These are phyloP conservation scores for Vulpes vulpes DNA, from an alignment of 2,113 vertebrate species.

Conservation along the genomic window DNA sequence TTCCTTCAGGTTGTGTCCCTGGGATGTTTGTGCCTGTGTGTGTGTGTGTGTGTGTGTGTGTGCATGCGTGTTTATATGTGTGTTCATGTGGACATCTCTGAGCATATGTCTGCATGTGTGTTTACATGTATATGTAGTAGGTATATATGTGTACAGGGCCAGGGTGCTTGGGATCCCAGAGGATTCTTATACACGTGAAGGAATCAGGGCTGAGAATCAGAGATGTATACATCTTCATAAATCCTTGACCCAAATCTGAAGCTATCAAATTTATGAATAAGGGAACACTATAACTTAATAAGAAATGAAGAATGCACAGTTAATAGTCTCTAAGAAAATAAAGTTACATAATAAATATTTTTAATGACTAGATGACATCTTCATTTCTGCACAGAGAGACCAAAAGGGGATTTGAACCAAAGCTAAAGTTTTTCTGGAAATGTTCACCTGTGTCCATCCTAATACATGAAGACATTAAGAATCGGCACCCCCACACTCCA, in stretches of 20 bases:
- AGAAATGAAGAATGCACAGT: not conserved
- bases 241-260: not conserved
- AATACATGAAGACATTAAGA: not conserved
- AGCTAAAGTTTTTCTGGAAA: not conserved
- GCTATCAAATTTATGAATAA: not conserved
- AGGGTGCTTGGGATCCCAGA: not conserved
- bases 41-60: not conserved
- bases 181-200: not conserved
- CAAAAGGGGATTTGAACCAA: not conserved
- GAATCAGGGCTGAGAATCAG: not conserved
- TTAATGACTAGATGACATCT: not conserved
- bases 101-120: not conserved
- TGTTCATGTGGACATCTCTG: no score
- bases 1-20: not conserved
- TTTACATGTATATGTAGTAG: not conserved
- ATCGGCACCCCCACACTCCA: not conserved
- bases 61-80: not conserved
- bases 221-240: not conserved
- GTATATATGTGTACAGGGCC: not conserved
- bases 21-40: not conserved
- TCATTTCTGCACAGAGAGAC: not conserved
- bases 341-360: not conserved
- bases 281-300: not conserved
- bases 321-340: conserved; percentile 4
- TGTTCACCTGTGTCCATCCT: not conserved